These are phyloP conservation scores for Platorchestia sp. DNA, from an alignment of 1,140 invertebrate species.

Conservation along the genomic window DNA sequence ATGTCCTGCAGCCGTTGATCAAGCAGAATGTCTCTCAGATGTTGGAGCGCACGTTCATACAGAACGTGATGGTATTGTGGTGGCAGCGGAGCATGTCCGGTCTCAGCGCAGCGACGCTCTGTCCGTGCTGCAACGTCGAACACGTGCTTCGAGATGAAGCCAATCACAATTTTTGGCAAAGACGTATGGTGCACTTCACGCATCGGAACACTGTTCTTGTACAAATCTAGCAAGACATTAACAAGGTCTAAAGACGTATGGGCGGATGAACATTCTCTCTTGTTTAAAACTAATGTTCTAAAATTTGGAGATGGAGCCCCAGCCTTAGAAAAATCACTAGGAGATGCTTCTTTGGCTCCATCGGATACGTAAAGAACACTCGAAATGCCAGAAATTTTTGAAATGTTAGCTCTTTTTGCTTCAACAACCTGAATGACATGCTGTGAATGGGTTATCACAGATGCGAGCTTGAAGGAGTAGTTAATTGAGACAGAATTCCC, in stretches of 20 bases:
- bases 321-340: not conserved
- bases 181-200: not conserved
- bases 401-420: not conserved
- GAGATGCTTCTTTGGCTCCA: not conserved
- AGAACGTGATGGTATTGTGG: not conserved
- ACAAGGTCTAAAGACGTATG: not conserved
- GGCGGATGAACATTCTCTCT: not conserved
- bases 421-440: slow-evolving; percentile 37
- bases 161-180: not conserved
- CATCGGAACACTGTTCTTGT: not conserved
- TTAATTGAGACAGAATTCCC: not conserved
- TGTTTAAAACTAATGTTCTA: not conserved
- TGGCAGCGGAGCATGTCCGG: not conserved
- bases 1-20: not conserved
- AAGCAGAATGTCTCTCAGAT: not conserved
- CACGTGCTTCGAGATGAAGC: not conserved
- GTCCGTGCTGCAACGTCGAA: not conserved
- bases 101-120: not conserved
- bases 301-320: not conserved
- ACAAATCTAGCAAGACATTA: not conserved
- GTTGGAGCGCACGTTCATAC: slow-evolving; percentile 16
- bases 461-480: not conserved
- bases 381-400: not conserved
- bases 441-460: not conserved
- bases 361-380: slow-evolving; percentile 1